Evolutionary conservation across 2,888 invertebrate genomes (phyloP).

Genomic region (Lithophane semibrunnea): DNA sequence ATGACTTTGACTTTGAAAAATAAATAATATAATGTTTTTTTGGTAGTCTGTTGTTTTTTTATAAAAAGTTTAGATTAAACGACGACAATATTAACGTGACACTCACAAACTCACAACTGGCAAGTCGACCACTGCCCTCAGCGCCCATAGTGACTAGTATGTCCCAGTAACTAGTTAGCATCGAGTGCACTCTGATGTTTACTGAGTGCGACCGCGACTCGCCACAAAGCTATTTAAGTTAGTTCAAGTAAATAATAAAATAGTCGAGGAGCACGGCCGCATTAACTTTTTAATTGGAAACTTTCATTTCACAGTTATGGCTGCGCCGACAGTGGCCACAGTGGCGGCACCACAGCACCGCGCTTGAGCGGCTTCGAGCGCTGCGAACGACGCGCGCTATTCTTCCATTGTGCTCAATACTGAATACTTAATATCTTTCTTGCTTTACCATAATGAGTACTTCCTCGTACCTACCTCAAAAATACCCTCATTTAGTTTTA

Average conservation of each 20-base stretch:
- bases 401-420: conserved; percentile 15
- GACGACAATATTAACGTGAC: no score
- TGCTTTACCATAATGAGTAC: no score
- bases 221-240: conserved; percentile 38
- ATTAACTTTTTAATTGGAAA: conserved; percentile 52
- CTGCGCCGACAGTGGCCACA: neutral
- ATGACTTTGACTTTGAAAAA: no score
- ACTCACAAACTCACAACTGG: no score
- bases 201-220: conserved; percentile 21
- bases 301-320: conserved; percentile 27
- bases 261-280: conserved; percentile 12
- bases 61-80: no score
- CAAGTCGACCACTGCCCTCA: neutral
- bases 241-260: conserved; percentile 35
- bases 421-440: no score
- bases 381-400: conserved; percentile 1
- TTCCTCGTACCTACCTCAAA: no score
- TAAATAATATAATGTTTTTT: no score
- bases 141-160: neutral
- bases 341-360: neutral
- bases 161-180: conserved; percentile 8
- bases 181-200: conserved; percentile 9
- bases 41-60: no score
- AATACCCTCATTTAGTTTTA: no score
- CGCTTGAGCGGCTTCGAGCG: neutral